These are phyloP conservation scores for Dicaeum eximium DNA, from an alignment of 2,113 vertebrate species.

Conservation along the genomic window DNA sequence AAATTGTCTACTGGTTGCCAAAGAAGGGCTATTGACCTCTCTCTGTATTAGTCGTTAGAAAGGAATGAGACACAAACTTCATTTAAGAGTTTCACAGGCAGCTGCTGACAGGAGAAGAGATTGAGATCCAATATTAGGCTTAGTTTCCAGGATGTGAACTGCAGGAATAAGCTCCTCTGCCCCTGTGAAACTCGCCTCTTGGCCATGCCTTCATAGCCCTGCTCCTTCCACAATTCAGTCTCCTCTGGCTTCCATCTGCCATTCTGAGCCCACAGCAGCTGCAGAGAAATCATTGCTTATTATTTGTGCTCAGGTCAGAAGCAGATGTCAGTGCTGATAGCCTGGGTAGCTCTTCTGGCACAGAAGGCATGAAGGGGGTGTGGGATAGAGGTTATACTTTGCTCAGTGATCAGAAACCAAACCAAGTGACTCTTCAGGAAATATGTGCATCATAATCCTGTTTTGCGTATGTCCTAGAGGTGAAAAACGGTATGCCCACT, in stretches of 20 bases:
- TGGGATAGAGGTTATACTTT: neutral
- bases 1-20: neutral
- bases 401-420: neutral
- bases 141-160: neutral
- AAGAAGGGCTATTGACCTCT: neutral
- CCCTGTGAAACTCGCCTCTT: neutral
- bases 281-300: neutral
- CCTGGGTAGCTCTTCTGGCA: neutral
- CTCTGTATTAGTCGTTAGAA: neutral
- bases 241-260: neutral
- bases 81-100: neutral
- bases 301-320: neutral
- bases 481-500: neutral
- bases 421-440: neutral
- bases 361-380: neutral
- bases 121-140: neutral
- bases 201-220: neutral
- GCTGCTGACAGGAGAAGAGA: neutral
- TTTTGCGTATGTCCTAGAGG: neutral
- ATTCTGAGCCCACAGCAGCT: neutral
- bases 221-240: neutral
- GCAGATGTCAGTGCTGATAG: neutral
- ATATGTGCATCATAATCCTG: neutral
- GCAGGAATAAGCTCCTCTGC: neutral
- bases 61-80: neutral